Evolutionary conservation across 2,888 invertebrate species (phyloP), one percentile per base, ranked within the genome.

Genomic region (Drosophila mulleri): DNA sequence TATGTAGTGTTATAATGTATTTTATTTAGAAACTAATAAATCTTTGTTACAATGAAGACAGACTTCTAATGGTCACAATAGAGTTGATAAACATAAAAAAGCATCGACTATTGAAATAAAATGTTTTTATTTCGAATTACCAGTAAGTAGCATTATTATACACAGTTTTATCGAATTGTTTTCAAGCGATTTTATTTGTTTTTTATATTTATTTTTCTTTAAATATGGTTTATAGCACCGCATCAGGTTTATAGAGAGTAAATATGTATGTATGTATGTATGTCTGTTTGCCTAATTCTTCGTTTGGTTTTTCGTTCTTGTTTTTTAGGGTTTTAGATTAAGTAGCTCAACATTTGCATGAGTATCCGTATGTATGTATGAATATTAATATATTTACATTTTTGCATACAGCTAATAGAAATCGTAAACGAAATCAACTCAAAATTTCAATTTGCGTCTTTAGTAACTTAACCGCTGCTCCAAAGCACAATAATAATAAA

Each of bases 391-490:
- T 62, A 50, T 74, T 72, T 74, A 73, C 65, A 72, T 62, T 67
- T 57, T 64, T 65, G 63, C 69, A 64, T 65, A 67, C 60, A 57
- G 63, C 64, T 63, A 66, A 70, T 57, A 71, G 66, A 62, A 81
- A 45, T 66, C 66, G 57, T 62, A 72, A 68, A 66, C 50, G 62
- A 72, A 68, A 64, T 53, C 37, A 72, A 80, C 44, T 80, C 14
- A 32, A 60, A 75, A 78, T 79, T 70, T 50, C 60, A 67, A 79
- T 65, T 79, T 79, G 75, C 75, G 60, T 64, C 65, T 66, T 67
- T 78, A 80, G 78, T 77, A 82, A 80, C 80, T 80, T 72, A 80
- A 79, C 80, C 82, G 82, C 72, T 70, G 80, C 80, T 79, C 78
- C 54, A 67, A 67, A 67, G 64, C 59, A 78, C 63, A 62, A 65